These are phyloP conservation scores for Aphidius gifuensis DNA, from an alignment of 1,140 invertebrate genomes.

Conservation along the genomic window DNA sequence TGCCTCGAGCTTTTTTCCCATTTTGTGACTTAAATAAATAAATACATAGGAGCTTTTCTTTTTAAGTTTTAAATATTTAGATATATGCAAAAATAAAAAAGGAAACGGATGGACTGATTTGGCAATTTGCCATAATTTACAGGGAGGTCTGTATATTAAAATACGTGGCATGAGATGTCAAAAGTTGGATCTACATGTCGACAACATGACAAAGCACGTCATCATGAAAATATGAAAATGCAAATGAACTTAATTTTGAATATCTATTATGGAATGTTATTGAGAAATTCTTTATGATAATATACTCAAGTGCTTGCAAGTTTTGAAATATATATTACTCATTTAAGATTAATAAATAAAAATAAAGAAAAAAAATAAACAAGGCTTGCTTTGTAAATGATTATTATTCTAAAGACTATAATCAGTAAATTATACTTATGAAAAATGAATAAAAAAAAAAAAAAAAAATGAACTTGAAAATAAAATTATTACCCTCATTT, in stretches of 20 bases:
- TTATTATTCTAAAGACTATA: too few species aligned
- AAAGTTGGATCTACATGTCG: slow-evolving; percentile 17
- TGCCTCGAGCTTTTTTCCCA: slow-evolving; percentile 21
- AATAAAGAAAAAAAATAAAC: too few species aligned
- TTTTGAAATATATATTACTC: too few species aligned
- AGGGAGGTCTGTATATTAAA: slow-evolving; percentile 19
- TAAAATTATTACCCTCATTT: too few species aligned
- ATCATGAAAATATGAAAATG: slow-evolving; percentile 1
- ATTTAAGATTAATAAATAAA: too few species aligned
- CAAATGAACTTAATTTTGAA: neutral
- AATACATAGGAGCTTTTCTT: neutral
- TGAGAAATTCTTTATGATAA: neutral
- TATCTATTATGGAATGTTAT: neutral
- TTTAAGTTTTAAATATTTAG: neutral
- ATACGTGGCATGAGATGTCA: slow-evolving; percentile 14
- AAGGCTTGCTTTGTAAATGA: too few species aligned
- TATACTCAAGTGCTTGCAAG: too few species aligned
- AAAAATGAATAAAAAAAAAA: too few species aligned
- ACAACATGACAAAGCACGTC: slow-evolving; percentile 1
- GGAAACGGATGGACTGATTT: slow-evolving; percentile 4
- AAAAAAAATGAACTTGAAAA: too few species aligned
- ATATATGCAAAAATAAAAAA: neutral
- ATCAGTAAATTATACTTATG: too few species aligned
- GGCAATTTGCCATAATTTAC: slow-evolving; percentile 11
- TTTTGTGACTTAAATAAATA: slow-evolving; percentile 22